Evolutionary conservation across 2,797 vertebrate species (phyloP), one percentile per base, ranked within the genome.

Genomic region (Sciaenops ocellatus): DNA sequence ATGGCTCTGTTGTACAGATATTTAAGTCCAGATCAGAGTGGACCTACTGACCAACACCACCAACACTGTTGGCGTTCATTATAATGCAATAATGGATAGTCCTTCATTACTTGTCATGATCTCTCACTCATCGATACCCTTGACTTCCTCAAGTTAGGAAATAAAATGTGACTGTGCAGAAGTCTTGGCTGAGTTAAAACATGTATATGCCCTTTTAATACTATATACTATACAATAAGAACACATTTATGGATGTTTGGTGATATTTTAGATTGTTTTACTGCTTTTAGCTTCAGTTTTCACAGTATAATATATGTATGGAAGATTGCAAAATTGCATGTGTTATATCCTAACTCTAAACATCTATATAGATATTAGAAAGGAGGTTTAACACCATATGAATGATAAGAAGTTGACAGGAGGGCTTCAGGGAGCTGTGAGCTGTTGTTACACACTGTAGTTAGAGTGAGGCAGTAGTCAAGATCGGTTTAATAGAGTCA

Each of bases 401-500:
- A 69, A 44, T 73, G 41, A 30, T 56, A 26, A 54, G 17, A 63
- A 46, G 48, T 50, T 69, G 55, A 61, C 9, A 42, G 46, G 6
- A 54, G 34, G 52, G n/a, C 30, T 44, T 55, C 26, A 2, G 68
- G 18, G 24, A 74, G 62, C 46, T 38, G 61, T 17, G 54, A 51
- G 59, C 57, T 50, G 60, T 60, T 55, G 60, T 48, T 74, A 48
- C 61, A 48, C 47, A 34, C 22, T 15, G 42, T 16, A n/a, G 61
- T 41, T 41, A 26, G 13, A 64, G 72, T 69, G 75, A 78, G 70
- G 24, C 16, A 0, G 30, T 30, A 57, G 38, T 61, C 42, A 13
- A 69, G 34, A 70, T 10, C 48, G n/a, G 30, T 66, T 60, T 77
- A 82, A 73, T 56, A 48, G 66, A 81, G 59, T 41, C 64, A 81